These are phyloP conservation scores for Pygoscelis adeliae DNA, from an alignment of 2,113 vertebrate genomes.

Conservation along the genomic window DNA sequence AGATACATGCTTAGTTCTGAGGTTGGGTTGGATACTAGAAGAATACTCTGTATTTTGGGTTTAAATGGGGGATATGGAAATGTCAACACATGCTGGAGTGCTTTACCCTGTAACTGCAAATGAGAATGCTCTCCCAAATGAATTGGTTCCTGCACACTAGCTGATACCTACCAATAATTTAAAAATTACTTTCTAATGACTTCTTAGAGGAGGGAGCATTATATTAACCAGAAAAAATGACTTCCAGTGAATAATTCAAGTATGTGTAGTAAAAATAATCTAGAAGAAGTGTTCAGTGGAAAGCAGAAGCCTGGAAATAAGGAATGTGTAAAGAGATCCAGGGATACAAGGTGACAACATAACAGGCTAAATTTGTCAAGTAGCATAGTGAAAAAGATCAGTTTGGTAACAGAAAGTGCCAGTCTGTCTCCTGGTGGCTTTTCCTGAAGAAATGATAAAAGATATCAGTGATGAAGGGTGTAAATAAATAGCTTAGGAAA, in stretches of 20 bases:
- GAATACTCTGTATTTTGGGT: not conserved
- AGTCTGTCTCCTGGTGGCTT: not conserved
- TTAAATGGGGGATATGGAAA: not conserved
- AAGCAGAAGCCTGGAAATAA: not conserved
- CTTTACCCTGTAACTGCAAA: not conserved
- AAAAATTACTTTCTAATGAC: not conserved
- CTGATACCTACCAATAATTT: not conserved
- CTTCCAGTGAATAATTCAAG: slow-evolving; percentile 3
- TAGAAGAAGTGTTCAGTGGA: not conserved
- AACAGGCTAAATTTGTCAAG: not conserved
- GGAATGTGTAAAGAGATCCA: not conserved
- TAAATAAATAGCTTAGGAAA: slow-evolving; percentile 23
- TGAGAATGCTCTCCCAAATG: not conserved
- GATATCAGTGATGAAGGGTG: not conserved
- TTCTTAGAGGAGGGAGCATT: not conserved
- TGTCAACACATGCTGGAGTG: not conserved
- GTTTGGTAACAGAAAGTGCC: not conserved
- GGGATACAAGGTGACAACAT: not conserved
- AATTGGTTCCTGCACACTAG: not conserved
- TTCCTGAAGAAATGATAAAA: not conserved
- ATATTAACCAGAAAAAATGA: not conserved
- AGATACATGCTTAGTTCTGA: not conserved
- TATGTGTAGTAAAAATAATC: not conserved
- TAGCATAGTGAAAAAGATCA: not conserved
- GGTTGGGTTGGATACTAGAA: not conserved